A percentile compares a stretch with the other conserved stretches of the same genome.
Conservation (phyloP, 2,797 vertebrate species). For the Ambastaia sidthimunki region DNA sequence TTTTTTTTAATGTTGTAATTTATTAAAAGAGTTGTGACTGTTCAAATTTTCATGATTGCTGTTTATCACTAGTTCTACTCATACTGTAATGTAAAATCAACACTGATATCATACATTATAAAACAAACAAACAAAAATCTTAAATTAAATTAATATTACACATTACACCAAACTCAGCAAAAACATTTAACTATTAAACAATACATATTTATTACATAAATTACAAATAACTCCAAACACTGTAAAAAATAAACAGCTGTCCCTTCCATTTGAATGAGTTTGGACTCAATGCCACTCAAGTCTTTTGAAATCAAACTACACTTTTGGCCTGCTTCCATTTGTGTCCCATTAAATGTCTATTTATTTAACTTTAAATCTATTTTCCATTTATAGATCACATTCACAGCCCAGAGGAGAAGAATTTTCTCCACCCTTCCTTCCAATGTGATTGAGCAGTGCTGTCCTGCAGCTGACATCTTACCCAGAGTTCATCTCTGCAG, state of each 20-base stretch:
- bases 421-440: neutral
- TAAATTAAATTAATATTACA: constrained; percentile 9
- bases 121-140: neutral
- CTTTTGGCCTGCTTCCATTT: neutral
- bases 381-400: neutral
- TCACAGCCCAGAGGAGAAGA: neutral
- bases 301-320: neutral
- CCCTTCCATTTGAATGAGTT: neutral
- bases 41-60: too few relatives aligned
- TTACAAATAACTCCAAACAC: constrained; percentile 10
- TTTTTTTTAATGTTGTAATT: too few relatives aligned
- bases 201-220: neutral
- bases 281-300: neutral
- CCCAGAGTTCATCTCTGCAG: constrained; percentile 12
- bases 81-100: constrained; percentile 1
- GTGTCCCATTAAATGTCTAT: neutral
- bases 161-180: constrained; percentile 1
- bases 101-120: constrained; percentile 1
- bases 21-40: too few relatives aligned
- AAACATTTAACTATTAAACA: neutral
- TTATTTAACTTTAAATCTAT: too few relatives aligned
- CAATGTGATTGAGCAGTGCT: neutral
- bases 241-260: constrained; percentile 15
- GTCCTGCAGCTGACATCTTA: constrained; percentile 19
- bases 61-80: constrained; percentile 1